phyloP scores from a whole-genome alignment of 2,113 vertebrate species.

The Apeltes quadracus region DNA sequence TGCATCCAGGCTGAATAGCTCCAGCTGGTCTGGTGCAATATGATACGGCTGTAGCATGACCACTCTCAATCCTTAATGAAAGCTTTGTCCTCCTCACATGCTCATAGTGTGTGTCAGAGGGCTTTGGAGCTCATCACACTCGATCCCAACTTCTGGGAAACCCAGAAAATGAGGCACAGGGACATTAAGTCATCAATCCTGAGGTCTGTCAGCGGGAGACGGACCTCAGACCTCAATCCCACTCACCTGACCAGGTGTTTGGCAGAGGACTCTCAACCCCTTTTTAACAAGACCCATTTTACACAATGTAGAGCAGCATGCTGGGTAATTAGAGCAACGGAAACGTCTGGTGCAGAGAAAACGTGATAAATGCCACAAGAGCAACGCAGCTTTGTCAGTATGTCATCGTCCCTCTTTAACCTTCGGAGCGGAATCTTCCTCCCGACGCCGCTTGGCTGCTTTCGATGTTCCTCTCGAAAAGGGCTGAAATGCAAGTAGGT shows the following conservation, averaged over 20 bases:
- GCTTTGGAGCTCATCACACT: slow-evolving; percentile 31
- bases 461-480: slow-evolving; percentile 14
- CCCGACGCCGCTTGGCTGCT: slow-evolving; percentile 28
- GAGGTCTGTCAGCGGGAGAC: slow-evolving; percentile 30
- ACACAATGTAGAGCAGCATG: slow-evolving; percentile 42
- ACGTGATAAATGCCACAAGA: slow-evolving; percentile 28
- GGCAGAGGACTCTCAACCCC: slow-evolving; percentile 25
- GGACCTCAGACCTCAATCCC: not conserved
- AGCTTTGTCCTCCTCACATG: slow-evolving; percentile 52
- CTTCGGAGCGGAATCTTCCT: slow-evolving; percentile 10
- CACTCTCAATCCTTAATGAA: slow-evolving; percentile 38
- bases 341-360: slow-evolving; percentile 21
- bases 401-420: slow-evolving; percentile 32
- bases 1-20: slow-evolving; percentile 49
- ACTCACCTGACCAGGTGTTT: slow-evolving; percentile 43
- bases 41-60: slow-evolving; percentile 57
- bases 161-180: slow-evolving; percentile 19
- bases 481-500: slow-evolving; percentile 16
- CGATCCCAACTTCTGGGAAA: slow-evolving; percentile 26
- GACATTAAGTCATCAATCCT: slow-evolving; percentile 27
- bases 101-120: slow-evolving; percentile 2
- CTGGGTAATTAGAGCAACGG: slow-evolving; percentile 48
- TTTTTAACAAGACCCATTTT: slow-evolving; percentile 29
- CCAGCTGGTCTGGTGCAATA: slow-evolving; percentile 49
- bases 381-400: slow-evolving; percentile 33